Base-by-base conservation (phyloP, 2,797 vertebrate genomes). In the Strix occidentalis region DNA sequence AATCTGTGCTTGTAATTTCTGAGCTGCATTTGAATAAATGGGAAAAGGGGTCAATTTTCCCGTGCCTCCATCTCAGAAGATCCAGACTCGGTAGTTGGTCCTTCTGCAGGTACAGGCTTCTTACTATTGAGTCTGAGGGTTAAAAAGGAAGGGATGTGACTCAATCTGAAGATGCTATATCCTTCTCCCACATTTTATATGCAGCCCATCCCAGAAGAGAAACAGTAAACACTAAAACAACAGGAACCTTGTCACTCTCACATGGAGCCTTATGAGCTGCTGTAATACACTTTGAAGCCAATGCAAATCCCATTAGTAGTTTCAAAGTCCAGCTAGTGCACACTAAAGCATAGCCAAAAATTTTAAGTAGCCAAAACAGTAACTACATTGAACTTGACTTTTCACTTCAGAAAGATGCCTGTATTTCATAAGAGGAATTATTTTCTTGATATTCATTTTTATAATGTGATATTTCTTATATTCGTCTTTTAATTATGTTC, bases 271-370 rank as follows among this genome's bases (percentile, higher is more conserved):
- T 95, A 91, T 51, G 82, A 95, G 74, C 41, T 79, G 16, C 35
- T 90, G 57, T 26, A 70, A 87, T 54, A 61, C n/a, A 28, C 54
- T 90, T 92, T 65, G 86, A 96, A 95, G 84, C 31, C 65, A 95
- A 81, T 80, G 37, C 58, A 97, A 94, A 95, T 93, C 33, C 56
- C 56, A 43, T 91, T 68, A 91, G 72, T 26, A 86, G 41, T 93
- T 93, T 89, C 77, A 87, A 96, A 89, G n/a, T 43, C 82, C 63
- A 64, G 45, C 51, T 37, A 64, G 37, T 2, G 5, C 57, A 60
- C 10, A 50, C 21, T 31, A n/a, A 4, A 90, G 37, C 33, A 17
- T 31, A 31, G 74, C 45, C 54, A 72, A 69, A 81, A 60, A 43
- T 54, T 43, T 41, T 83, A 56, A 51, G 10, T 23, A 83, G 21